These are phyloP conservation scores for Pentalonia nigronervosa DNA, from an alignment of 1,140 invertebrate genomes.

Conservation along the genomic window DNA sequence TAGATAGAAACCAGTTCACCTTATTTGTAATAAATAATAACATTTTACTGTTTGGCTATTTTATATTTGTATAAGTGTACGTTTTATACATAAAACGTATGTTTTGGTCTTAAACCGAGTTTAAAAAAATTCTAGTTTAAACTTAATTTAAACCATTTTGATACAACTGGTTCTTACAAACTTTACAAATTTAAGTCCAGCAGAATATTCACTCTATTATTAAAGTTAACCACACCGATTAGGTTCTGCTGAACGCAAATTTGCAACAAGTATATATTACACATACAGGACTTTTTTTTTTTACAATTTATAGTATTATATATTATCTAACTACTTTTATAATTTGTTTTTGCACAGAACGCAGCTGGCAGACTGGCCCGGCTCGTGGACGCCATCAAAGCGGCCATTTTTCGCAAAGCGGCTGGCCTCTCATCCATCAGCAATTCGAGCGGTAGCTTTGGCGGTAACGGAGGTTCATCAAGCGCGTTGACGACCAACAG, in stretches of 20 bases:
- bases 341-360: slow-evolving; percentile 54
- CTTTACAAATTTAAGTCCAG: no score
- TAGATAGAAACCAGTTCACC: no score
- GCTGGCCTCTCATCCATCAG: slow-evolving; percentile 59
- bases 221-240: not conserved
- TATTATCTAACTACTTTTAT: not conserved
- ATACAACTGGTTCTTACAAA: no score
- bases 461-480: not conserved
- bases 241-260: no score
- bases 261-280: no score
- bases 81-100: no score
- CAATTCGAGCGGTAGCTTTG: slow-evolving; percentile 11
- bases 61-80: no score
- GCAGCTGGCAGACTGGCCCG: slow-evolving; percentile 60
- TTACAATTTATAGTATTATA: not conserved
- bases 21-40: no score
- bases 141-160: no score
- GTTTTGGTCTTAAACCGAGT: no score
- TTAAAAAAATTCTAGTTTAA: no score
- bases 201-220: not conserved
- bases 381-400: slow-evolving; percentile 60
- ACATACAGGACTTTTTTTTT: not conserved
- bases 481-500: not conserved
- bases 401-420: slow-evolving; percentile 57
- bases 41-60: no score